phyloP scores from a whole-genome alignment of 37 sponge, comb jelly and placozoan species.

The Cliona cf. orientalis region DNA sequence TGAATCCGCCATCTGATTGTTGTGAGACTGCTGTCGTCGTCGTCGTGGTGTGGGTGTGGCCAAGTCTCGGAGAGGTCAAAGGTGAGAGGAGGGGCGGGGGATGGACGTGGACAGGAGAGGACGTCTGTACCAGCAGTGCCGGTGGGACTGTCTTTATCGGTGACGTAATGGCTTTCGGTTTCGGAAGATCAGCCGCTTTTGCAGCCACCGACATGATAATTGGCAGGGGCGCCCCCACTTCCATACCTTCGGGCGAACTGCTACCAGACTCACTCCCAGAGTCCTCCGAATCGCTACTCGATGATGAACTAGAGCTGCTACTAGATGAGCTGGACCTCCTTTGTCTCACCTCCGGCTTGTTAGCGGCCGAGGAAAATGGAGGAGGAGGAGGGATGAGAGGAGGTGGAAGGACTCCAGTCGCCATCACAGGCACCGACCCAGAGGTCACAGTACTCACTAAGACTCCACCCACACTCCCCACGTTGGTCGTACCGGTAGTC shows the following conservation, averaged over 20 bases:
- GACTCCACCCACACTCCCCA: background rate
- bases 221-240: conserved; percentile 29
- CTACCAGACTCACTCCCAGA: conserved; percentile 38
- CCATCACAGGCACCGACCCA: background rate
- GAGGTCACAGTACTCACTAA: background rate
- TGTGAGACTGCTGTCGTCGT: too few relatives aligned
- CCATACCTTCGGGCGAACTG: conserved; percentile 5
- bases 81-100: conserved; percentile 25
- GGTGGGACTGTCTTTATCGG: conserved; percentile 32
- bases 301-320: conserved; percentile 30
- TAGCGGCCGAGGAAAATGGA: conserved; percentile 4
- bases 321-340: conserved; percentile 8
- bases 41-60: background rate
- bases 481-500: background rate
- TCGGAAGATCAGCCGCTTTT: background rate
- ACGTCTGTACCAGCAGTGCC: background rate
- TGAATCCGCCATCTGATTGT: too few relatives aligned
- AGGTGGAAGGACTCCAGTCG: background rate
- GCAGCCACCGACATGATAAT: conserved; percentile 24
- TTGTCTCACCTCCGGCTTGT: background rate
- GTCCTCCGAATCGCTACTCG: conserved; percentile 47
- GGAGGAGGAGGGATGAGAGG: too few relatives aligned
- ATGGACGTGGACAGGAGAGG: background rate
- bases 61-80: background rate
- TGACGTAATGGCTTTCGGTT: conserved; percentile 48